phyloP scores from a whole-genome alignment of 2,113 vertebrate genomes.

The Osmerus eperlanus region DNA sequence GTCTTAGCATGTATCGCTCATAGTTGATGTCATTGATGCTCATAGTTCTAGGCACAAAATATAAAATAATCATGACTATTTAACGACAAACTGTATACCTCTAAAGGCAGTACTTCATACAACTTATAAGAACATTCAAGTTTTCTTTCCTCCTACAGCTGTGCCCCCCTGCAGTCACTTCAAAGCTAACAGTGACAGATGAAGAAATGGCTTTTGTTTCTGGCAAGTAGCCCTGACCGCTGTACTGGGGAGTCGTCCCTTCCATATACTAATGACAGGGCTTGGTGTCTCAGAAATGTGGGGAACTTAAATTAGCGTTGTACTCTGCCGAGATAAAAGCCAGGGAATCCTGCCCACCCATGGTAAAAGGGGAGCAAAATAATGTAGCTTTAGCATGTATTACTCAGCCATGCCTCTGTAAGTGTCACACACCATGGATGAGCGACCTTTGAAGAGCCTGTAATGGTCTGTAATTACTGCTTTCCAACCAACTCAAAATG shows the following conservation, averaged over 20 bases:
- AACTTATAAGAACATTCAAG: too few relatives aligned
- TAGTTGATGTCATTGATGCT: too few relatives aligned
- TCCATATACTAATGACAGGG: slow-evolving; percentile 3
- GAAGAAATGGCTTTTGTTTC: not conserved
- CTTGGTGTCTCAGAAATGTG: not conserved
- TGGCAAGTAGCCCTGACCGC: not conserved
- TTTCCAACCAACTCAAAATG: not conserved
- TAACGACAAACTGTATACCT: too few relatives aligned
- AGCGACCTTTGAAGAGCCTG: slow-evolving; percentile 2
- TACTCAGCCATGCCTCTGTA: slow-evolving; percentile 3
- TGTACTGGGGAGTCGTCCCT: not conserved
- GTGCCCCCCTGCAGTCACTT: not conserved
- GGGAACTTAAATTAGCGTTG: not conserved
- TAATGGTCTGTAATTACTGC: slow-evolving; percentile 9
- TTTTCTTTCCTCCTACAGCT: not conserved
- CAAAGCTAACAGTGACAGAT: not conserved
- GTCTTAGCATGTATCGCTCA: too few relatives aligned
- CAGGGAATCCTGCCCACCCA: not conserved
- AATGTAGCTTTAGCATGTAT: not conserved
- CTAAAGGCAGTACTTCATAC: too few relatives aligned
- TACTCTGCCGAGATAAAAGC: not conserved
- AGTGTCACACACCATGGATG: not conserved
- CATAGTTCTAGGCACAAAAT: too few relatives aligned
- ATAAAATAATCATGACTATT: too few relatives aligned
- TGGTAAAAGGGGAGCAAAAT: not conserved